Conservation (phyloP, 2,113 vertebrate genomes). For the Rhinogobius similis region DNA sequence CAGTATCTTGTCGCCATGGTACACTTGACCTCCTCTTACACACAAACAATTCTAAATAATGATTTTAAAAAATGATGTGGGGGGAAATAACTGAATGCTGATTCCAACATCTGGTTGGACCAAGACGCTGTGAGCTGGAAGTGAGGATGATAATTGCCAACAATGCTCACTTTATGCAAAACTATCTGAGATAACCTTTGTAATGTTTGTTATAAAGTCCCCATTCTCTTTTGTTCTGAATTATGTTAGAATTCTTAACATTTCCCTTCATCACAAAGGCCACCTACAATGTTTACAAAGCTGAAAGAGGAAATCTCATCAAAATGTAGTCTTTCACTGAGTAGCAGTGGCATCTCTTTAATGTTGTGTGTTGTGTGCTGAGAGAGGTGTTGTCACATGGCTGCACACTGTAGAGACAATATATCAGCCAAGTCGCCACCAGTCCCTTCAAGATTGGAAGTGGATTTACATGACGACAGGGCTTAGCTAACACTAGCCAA, state of each 20-base stretch:
- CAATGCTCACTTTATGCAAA: background rate
- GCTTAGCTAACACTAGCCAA: slow-evolving; percentile 67
- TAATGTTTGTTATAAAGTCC: background rate
- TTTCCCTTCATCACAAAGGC: background rate
- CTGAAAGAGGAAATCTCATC: slow-evolving; percentile 4
- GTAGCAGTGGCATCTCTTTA: background rate
- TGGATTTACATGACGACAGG: slow-evolving; percentile 51
- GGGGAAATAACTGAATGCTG: background rate
- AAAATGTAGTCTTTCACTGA: slow-evolving; percentile 42
- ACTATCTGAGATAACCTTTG: background rate
- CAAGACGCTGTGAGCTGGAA: background rate
- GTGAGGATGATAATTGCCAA: slow-evolving; percentile 1
- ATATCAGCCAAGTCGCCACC: slow-evolving; percentile 60
- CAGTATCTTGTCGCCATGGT: slow-evolving; percentile 69
- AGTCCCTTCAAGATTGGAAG: slow-evolving; percentile 22
- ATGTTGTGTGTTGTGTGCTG: slow-evolving; percentile 16
- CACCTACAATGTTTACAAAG: slow-evolving; percentile 26
- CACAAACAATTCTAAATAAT: slow-evolving; percentile 37
- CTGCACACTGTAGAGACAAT: slow-evolving; percentile 70
- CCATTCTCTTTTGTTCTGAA: background rate
- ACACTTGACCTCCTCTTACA: slow-evolving; percentile 29
- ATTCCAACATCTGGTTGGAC: slow-evolving; percentile 21
- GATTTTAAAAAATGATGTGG: background rate
- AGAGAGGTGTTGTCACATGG: slow-evolving; percentile 45
- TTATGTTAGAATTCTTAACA: background rate